Percentiles rank a stretch among this genome's conserved stretches.
These are phyloP conservation scores for Acromyrmex echinatior DNA, from an alignment of 1,140 invertebrate genomes.

Conservation along the genomic window DNA sequence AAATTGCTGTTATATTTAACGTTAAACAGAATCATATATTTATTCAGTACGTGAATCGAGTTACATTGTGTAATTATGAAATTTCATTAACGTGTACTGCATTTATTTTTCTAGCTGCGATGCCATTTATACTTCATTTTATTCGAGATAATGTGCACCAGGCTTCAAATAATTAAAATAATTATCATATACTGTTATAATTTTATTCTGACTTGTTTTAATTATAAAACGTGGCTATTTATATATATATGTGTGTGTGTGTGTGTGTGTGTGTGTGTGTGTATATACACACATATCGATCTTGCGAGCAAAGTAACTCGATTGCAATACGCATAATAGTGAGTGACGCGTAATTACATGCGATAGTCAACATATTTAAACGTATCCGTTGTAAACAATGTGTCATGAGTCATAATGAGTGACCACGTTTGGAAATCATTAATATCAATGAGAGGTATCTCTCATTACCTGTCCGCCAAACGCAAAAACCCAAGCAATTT, in stretches of 20 bases:
- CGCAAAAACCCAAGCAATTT: slow-evolving; percentile 59
- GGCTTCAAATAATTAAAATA: slow-evolving; percentile 48
- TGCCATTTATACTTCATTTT: slow-evolving; percentile 43
- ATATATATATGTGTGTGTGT: neutral
- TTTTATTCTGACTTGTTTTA: slow-evolving; percentile 50
- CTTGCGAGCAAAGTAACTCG: slow-evolving; percentile 12
- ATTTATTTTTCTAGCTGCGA: slow-evolving; percentile 36
- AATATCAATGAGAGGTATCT: slow-evolving; percentile 56
- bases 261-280: neutral
- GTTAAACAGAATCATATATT: slow-evolving; percentile 55
- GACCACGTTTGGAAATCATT: slow-evolving; percentile 48
- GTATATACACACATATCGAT: neutral
- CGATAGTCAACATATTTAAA: slow-evolving; percentile 31
- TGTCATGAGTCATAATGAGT: slow-evolving; percentile 38
- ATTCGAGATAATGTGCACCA: slow-evolving; percentile 26
- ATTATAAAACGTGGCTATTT: slow-evolving; percentile 11
- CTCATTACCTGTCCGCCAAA: slow-evolving; percentile 46
- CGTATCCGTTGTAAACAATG: slow-evolving; percentile 30
- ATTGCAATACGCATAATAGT: slow-evolving; percentile 33
- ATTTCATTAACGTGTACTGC: slow-evolving; percentile 45
- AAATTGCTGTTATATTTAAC: slow-evolving; percentile 28
- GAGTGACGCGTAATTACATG: slow-evolving; percentile 26
- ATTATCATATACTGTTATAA: slow-evolving; percentile 45
- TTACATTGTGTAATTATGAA: slow-evolving; percentile 44
- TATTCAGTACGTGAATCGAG: slow-evolving; percentile 29